Base-by-base conservation (phyloP, 2,113 vertebrate species). In the Chaetodon auriga region DNA sequence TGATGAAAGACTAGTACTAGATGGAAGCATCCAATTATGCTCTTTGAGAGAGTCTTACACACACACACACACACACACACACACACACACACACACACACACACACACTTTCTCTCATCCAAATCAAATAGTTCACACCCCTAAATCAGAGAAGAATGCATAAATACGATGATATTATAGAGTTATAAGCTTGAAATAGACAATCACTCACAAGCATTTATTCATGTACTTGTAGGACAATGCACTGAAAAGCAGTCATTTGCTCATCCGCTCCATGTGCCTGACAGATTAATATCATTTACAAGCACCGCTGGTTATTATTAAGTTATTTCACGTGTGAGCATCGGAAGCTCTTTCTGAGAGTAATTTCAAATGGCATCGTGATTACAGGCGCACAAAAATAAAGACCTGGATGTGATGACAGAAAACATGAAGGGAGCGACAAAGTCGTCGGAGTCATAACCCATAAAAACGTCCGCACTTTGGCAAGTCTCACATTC, bases 271-370 rank as follows among this genome's bases (percentile, higher is more conserved):
- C 21, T 63, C 53, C 36, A 49, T 68, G 41, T 38, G 78, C 68
- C 64, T 65, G 62, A 65, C 49, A 66, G 38, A 80, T 86, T 70
- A 51, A 65, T 43, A 78, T 75, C 3, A 66, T 78, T 85, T 83
- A 65, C 61, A 78, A 65, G 64, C 36, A 14, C 36, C 68, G 54
- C 54, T 12, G 1, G 10, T 69, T 45, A 58, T 72, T 18, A 51
- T 69, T 45, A 69, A 38, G 21, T 53, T 51, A 70, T 75, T 71
- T 68, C 23, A 7, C 57, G 49, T 5, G 2, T 25, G 71, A 21
- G 61, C 45, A 19, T 19, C 48, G 10, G 19, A 35, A 49, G 51
- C 30, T 54, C 0, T 21, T 54, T 36, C 16, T 78, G 41, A 75
- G 19, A 79, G 15, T 46, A 0, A 60, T 19, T 21, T 54, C 18